Base-by-base conservation (phyloP, 2,888 invertebrate genomes). In the Sisyra nigra region DNA sequence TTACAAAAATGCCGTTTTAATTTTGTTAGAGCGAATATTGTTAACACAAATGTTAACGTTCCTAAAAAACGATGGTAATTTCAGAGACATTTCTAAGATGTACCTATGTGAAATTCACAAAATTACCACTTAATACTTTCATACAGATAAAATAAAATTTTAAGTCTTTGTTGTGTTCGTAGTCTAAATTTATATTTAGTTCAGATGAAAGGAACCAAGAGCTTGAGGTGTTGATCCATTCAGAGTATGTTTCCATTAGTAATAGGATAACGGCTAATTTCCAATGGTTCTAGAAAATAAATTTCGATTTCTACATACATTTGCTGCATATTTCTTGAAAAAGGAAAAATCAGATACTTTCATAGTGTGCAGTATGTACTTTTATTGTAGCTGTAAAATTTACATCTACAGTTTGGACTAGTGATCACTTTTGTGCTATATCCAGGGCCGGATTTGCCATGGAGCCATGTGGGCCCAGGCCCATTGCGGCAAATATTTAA, bases 161-260 rank as follows among this genome's bases (percentile, higher is more conserved):
- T 46, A 69, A 14, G 29, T 40, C 40, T 32, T 40, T 40, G 8
- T 40, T 30, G 31, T 31, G 31, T 11, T 40, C 31, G 13, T 31
- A 14, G 13, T 13, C 40, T 9, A 30, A 24, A 29, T 29, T 30
- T 8, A 18, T 41, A 33, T 15, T 24, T 29, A 18, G 29, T 34
- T 24, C 24, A 31, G 41, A 18, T 17, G 30, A 19, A 45, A 29
- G 13, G 5, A 45, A 14, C 30, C n/a, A 36, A 42, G 33, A 35
- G 14, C 24, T 15, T 11, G 42, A 42, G 9, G 32, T 43, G 66
- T 66, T 37, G 9, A 63, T 56, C 76, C 82, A 84, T 41, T 76
- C 68, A 13, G 76, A 74, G 56, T 86, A 89, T 0, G 89, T 81
- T 62, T 91, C 89, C 54, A 87, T 67, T 49, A 91, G 65, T 47